These are phyloP conservation scores for Trichopria drosophilae DNA, from an alignment of 2,888 invertebrate genomes.

Conservation along the genomic window DNA sequence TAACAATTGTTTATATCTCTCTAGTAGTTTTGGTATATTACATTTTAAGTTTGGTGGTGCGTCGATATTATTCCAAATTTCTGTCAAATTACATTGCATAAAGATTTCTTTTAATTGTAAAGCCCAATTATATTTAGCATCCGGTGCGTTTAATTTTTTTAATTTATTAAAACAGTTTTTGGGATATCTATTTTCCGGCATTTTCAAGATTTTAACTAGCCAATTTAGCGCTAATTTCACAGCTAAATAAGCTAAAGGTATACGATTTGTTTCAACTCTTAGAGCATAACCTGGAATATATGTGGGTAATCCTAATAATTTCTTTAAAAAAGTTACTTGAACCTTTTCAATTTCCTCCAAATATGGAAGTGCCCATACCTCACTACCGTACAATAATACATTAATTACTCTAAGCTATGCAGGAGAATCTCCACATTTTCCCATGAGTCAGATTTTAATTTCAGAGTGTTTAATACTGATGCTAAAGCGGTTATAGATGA, in stretches of 20 bases:
- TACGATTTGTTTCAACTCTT: conserved; percentile 4
- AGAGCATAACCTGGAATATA: conserved; percentile 8
- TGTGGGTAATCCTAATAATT: conserved; percentile 3
- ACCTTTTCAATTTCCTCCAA: background rate
- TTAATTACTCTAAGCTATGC: too few relatives aligned
- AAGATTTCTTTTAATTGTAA: background rate
- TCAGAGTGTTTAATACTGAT: too few relatives aligned
- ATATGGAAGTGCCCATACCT: too few relatives aligned
- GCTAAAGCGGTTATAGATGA: too few relatives aligned
- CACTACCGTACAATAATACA: too few relatives aligned
- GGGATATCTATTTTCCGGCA: background rate
- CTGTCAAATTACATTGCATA: background rate
- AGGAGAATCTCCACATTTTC: too few relatives aligned
- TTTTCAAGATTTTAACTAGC: background rate
- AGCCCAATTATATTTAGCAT: background rate
- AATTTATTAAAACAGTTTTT: background rate
- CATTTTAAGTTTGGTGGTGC: too few relatives aligned
- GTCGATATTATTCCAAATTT: too few relatives aligned
- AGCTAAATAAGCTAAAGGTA: background rate
- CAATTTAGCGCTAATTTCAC: background rate
- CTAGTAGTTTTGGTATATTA: too few relatives aligned
- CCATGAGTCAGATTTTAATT: too few relatives aligned
- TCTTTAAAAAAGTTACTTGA: conserved; percentile 1
- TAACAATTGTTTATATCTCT: too few relatives aligned
- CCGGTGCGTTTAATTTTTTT: background rate